A percentile compares a stretch with the other conserved stretches of the same genome.
Evolutionary conservation across 2,797 vertebrate genomes (phyloP).

Genomic region (Malurus splendens): DNA sequence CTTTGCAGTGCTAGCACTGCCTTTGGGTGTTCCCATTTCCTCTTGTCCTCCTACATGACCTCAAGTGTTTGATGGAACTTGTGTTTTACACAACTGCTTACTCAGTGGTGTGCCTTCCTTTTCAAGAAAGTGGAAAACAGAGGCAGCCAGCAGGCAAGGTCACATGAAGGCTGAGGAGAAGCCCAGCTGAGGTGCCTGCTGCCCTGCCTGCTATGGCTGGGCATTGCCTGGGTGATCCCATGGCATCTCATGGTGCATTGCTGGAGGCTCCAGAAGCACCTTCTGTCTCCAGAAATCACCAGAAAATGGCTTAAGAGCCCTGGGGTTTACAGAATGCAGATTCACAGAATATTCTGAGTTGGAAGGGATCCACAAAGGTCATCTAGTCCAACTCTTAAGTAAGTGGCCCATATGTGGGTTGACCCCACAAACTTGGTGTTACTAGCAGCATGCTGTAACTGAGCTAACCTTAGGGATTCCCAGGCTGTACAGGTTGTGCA

Average conservation of each 20-base stretch:
- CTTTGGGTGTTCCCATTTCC: not conserved
- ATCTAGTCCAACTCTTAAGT: not conserved
- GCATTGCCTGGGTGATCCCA: rapidly evolving
- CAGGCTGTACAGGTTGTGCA: not conserved
- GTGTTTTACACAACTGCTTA: not conserved
- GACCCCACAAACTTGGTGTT: not conserved
- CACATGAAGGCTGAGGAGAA: not conserved
- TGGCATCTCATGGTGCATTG: rapidly evolving
- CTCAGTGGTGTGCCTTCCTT: not conserved
- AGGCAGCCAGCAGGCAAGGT: not conserved
- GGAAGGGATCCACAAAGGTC: not conserved
- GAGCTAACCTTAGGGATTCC: not conserved
- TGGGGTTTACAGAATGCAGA: not conserved
- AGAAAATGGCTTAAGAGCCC: not conserved
- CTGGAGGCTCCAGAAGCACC: not conserved
- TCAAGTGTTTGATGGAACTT: not conserved
- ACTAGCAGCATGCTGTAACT: not conserved
- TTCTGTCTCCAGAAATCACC: not conserved
- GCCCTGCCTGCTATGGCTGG: rapidly evolving
- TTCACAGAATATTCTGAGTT: not conserved
- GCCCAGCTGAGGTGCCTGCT: rapidly evolving
- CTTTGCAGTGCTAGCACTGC: not conserved
- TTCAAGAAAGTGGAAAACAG: not conserved
- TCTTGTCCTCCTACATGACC: not conserved
- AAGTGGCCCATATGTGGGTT: not conserved